Base-by-base conservation (phyloP, 2,888 invertebrate genomes). In the Lapara coniferarum region DNA sequence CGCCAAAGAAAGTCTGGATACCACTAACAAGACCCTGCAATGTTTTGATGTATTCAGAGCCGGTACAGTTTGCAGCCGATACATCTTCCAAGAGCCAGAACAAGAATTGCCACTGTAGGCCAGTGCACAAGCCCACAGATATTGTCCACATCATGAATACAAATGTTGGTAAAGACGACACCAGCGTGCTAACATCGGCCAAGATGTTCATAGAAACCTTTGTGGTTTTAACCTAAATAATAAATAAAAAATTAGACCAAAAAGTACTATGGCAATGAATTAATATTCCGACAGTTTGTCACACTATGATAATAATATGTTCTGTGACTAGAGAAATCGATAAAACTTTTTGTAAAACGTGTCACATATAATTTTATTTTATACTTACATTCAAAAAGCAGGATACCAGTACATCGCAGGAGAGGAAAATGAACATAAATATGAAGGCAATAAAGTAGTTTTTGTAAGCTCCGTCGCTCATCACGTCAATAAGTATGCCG, bases 81-180 rank as follows among this genome's bases (percentile, higher is more conserved):
- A 98, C 88, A 73, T 97, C 96, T 86, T 98, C 97, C 14, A 97
- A 89, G 76, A 97, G 95, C 97, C 97, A 98, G 83, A 98, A 97
- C 0, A 98, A 90, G 84, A 98, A 98, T 77, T 97, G 96, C 97
- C 98, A 98, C 30, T 98, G 92, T 0, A 98, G 89, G 0, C 97
- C 98, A 0, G 97, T 98, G 78, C 97, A 96, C 75, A 98, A 93
- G 0, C 98, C 98, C 30, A 97, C 96, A 1, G 95, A 95, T 71
- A 97, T 95, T 70, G 98, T 97, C 96, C 98, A 97, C 19, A 96
- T 72, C 70, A 97, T 94, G 84, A 98, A 98, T 1, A 97, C 89
- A 10, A 97, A 84, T 19, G 98, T 95, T 0, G 96, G 95, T 10
- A 95, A 72, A 4, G 97, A 95, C 0, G 94, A 89, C 16, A 98